These are phyloP conservation scores for Papilio glaucus DNA, from an alignment of 1,140 invertebrate species.

Conservation along the genomic window DNA sequence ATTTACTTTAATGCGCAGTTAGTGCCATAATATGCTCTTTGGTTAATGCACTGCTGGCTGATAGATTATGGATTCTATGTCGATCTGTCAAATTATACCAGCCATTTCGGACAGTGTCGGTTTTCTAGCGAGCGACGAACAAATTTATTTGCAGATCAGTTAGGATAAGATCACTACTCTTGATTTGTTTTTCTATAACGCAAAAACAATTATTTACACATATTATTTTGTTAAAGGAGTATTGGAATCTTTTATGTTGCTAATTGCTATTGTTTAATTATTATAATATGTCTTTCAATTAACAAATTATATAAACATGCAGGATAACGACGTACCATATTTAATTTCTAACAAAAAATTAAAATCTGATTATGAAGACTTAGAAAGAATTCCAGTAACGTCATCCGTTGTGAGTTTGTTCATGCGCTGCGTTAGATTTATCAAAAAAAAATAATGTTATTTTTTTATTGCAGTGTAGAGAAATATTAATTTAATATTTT, in stretches of 20 bases:
- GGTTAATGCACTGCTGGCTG: too few species aligned
- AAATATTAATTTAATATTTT: slow-evolving; percentile 30
- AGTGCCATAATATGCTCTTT: too few species aligned
- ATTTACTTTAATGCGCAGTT: too few species aligned
- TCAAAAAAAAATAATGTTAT: not conserved
- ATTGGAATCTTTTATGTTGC: not conserved
- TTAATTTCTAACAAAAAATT: slow-evolving; percentile 59
- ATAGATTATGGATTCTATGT: not conserved
- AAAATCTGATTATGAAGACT: slow-evolving; percentile 55
- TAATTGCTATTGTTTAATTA: not conserved
- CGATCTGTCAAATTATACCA: not conserved
- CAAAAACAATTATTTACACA: not conserved
- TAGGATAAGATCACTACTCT: not conserved
- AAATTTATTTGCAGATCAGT: not conserved
- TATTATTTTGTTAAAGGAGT: not conserved
- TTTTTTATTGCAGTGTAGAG: not conserved
- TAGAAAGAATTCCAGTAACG: slow-evolving; percentile 57
- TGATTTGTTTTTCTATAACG: not conserved
- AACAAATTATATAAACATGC: slow-evolving; percentile 48
- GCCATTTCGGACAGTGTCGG: not conserved
- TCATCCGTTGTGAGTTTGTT: slow-evolving; percentile 56
- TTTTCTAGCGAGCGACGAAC: too few species aligned
- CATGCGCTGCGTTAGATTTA: not conserved
- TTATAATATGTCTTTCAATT: slow-evolving; percentile 13
- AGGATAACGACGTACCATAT: slow-evolving; percentile 48